phyloP scores from a whole-genome alignment of 1,140 invertebrate genomes.

The Cydia fagiglandana region DNA sequence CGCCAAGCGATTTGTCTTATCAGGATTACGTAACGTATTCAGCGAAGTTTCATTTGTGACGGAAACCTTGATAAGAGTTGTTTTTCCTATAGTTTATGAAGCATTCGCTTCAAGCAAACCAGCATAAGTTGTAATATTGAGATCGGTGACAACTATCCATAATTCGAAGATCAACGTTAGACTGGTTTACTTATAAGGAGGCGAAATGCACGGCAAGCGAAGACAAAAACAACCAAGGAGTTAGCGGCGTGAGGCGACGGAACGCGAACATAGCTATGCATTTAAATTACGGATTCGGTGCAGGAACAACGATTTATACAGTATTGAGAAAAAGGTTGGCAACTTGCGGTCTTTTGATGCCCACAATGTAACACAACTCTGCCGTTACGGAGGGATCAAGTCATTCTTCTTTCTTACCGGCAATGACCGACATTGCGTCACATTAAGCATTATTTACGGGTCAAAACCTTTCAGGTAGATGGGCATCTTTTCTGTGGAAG shows the following conservation, averaged over 20 bases:
- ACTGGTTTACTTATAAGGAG: neutral
- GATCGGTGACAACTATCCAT: neutral
- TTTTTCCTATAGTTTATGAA: neutral
- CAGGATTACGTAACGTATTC: constrained; percentile 12
- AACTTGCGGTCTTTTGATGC: neutral
- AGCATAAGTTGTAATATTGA: neutral
- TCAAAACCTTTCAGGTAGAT: no score
- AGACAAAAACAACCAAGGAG: constrained; percentile 1
- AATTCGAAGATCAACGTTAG: neutral
- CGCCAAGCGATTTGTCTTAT: constrained; percentile 27
- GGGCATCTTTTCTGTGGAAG: no score
- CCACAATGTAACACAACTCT: constrained; percentile 10
- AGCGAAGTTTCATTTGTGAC: constrained; percentile 22
- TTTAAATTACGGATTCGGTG: constrained; percentile 23
- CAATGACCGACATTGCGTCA: neutral
- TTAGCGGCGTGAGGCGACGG: neutral
- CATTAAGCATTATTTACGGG: no score
- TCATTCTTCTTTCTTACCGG: neutral
- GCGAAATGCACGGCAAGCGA: neutral
- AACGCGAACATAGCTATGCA: constrained; percentile 26
- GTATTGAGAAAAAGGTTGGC: constrained; percentile 16
- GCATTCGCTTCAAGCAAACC: neutral
- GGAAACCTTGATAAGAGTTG: constrained; percentile 22
- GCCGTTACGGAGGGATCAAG: neutral
- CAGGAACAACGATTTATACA: constrained; percentile 1